A percentile compares a stretch with the other conserved stretches of the same genome.
phyloP scores from a whole-genome alignment of 2,888 invertebrate genomes.

The Odontocolon sp. region DNA sequence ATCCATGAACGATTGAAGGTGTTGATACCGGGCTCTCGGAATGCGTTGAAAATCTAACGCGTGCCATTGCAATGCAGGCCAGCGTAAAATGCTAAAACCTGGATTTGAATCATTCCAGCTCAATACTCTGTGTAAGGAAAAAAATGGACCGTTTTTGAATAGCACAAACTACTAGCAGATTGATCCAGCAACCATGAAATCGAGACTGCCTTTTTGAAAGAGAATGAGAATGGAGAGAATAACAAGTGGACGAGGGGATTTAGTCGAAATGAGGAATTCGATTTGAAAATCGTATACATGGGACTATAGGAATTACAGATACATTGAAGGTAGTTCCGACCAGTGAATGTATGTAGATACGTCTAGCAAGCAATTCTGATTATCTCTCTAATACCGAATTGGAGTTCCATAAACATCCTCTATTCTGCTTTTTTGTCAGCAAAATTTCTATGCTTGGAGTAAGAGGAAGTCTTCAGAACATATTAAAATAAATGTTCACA shows the following conservation, averaged over 20 bases:
- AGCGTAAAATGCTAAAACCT: not conserved
- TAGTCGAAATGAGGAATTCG: conserved; percentile 28
- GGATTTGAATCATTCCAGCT: not conserved
- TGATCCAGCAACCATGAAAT: conserved; percentile 42
- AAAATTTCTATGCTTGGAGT: no score
- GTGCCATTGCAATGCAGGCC: not conserved
- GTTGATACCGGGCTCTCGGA: conserved; percentile 22
- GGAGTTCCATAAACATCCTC: no score
- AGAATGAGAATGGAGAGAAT: no score
- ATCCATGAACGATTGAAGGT: conserved; percentile 74
- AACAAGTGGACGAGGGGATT: not conserved
- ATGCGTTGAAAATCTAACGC: conserved; percentile 31
- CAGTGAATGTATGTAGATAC: no score
- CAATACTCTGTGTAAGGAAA: not conserved
- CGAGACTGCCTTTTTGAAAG: conserved; percentile 38
- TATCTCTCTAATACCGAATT: no score
- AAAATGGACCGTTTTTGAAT: conserved; percentile 15
- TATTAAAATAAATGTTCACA: no score
- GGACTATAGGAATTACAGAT: conserved; percentile 28
- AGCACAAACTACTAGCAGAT: conserved; percentile 34
- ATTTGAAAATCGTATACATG: conserved; percentile 25
- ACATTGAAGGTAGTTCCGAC: no score
- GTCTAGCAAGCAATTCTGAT: no score
- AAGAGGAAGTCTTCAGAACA: no score
- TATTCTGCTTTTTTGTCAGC: no score